These are phyloP conservation scores for Dermatemys mawii DNA, from an alignment of 2,113 vertebrate species.

Conservation along the genomic window DNA sequence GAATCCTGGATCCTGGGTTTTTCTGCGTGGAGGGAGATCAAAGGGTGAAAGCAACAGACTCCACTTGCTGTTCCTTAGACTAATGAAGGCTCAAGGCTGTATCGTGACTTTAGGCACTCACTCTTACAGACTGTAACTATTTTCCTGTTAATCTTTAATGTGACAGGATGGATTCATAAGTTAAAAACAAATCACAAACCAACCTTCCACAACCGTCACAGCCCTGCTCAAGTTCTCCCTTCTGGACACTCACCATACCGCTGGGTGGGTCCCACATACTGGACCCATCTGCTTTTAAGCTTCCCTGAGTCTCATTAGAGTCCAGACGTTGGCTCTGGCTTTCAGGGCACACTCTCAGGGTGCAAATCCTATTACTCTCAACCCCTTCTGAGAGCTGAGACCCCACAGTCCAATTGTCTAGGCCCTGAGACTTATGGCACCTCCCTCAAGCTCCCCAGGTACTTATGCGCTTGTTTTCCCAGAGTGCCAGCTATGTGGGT, in stretches of 20 bases:
- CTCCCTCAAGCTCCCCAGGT: neutral
- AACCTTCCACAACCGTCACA: neutral
- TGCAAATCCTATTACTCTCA: neutral
- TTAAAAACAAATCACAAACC: neutral
- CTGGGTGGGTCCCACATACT: neutral
- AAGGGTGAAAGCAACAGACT: neutral
- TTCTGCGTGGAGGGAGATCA: neutral
- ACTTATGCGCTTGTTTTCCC: neutral
- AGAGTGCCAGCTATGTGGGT: neutral
- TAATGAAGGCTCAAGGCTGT: neutral
- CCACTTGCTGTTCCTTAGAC: rapidly evolving
- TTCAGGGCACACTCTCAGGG: neutral
- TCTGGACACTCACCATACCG: neutral
- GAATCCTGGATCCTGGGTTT: neutral
- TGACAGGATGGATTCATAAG: neutral
- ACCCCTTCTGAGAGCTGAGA: neutral
- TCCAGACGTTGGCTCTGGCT: neutral
- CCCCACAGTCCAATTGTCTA: neutral
- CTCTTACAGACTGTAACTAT: neutral
- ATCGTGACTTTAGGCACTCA: neutral
- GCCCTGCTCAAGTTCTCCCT: neutral
- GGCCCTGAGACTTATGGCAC: neutral
- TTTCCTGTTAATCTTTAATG: neutral
- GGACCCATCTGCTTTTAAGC: neutral
- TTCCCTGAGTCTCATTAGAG: neutral